Conservation (phyloP, 2,888 invertebrate species). For the Clunio marinus region DNA sequence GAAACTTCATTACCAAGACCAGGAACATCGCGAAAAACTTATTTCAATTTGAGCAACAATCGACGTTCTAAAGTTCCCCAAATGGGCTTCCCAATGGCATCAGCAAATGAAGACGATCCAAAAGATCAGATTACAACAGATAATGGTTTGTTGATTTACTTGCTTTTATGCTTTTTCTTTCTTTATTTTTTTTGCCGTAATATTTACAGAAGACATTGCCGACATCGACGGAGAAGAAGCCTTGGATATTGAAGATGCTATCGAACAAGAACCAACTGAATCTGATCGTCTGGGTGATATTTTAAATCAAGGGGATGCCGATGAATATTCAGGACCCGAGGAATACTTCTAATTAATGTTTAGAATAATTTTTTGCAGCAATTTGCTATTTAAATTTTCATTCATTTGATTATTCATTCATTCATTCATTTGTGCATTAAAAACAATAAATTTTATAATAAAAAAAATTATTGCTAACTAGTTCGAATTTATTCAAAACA, state of each 20-base stretch:
- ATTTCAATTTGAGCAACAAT: conserved; percentile 19
- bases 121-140: conserved; percentile 45
- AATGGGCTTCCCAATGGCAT: conserved; percentile 33
- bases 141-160: conserved; percentile 42
- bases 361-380: not conserved
- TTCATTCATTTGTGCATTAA: too few relatives aligned
- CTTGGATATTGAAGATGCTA: conserved; percentile 41
- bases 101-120: conserved; percentile 41
- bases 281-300: conserved; percentile 57
- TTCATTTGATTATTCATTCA: not conserved
- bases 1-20: not conserved
- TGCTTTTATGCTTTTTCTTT: not conserved
- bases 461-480: too few relatives aligned
- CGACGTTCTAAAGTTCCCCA: conserved; percentile 35
- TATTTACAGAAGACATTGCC: conserved; percentile 45
- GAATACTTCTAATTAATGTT: conserved; percentile 54
- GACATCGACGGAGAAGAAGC: conserved; percentile 49
- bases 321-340: conserved; percentile 66
- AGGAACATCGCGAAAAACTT: not conserved
- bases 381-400: not conserved
- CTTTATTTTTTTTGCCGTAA: conserved; percentile 15
- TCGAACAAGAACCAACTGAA: conserved; percentile 49
- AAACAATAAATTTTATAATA: too few relatives aligned
- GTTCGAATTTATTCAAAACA: too few relatives aligned
- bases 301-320: conserved; percentile 61